Percentiles rank a stretch among this genome's conserved stretches.
Evolutionary conservation across 1,140 invertebrate genomes (phyloP).

Genomic region (fruit fly (Drosophila melanogaster)): Release_6_plus_ISO1_MT NT_033779.5:1300501-1301000

Average conservation of each 20-base stretch:
- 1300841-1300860: conserved; percentile 41
- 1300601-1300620: no score
- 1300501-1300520: conserved; percentile 47
- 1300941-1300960: conserved; percentile 63
- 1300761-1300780: conserved; percentile 56
- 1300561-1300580: not conserved
- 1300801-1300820: conserved; percentile 3
- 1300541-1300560: not conserved
- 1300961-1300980: conserved; percentile 83
- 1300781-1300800: conserved; percentile 47
- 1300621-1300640: not conserved
- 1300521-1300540: conserved; percentile 1
- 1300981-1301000: conserved; percentile 68
- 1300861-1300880: conserved; percentile 55
- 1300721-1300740: conserved; percentile 39
- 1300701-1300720: conserved; percentile 11
- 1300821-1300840: conserved; percentile 14
- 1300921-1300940: conserved; percentile 42
- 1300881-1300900: conserved; percentile 47
- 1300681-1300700: conserved; percentile 20
- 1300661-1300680: conserved; percentile 17
- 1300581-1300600: not conserved
- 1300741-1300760: conserved; percentile 38
- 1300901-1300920: conserved; percentile 75
- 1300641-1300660: not conserved